These are phyloP conservation scores for Danionella cerebrum DNA, from an alignment of 2,113 vertebrate species.

Conservation along the genomic window DNA sequence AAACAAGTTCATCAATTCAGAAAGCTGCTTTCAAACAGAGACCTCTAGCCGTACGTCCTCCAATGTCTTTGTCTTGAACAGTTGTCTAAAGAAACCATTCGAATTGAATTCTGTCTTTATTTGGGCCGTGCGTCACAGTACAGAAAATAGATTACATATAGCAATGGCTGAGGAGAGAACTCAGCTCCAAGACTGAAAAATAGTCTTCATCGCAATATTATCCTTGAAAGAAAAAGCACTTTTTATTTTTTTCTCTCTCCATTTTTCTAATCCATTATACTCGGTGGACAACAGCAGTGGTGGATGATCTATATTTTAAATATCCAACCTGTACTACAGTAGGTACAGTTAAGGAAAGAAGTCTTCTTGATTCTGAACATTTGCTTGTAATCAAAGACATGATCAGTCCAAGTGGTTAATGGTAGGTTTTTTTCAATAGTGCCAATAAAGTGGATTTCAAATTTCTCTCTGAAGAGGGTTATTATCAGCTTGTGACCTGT, in stretches of 20 bases:
- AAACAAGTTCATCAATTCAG: not conserved
- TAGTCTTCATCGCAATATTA: not conserved
- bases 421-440: no score
- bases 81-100: slow-evolving; percentile 27
- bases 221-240: not conserved
- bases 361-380: no score
- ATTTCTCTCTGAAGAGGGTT: no score
- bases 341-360: no score
- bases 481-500: no score
- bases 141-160: slow-evolving; percentile 21
- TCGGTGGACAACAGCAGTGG: slow-evolving; percentile 22
- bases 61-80: slow-evolving; percentile 19
- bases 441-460: no score
- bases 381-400: no score
- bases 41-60: slow-evolving; percentile 16
- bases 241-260: not conserved
- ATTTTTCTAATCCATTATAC: slow-evolving; percentile 12
- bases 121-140: slow-evolving; percentile 21
- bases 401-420: no score
- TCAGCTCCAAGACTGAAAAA: not conserved
- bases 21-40: not conserved
- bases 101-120: slow-evolving; percentile 15
- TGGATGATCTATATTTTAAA: slow-evolving; percentile 39
- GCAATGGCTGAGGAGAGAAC: not conserved
- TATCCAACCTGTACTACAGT: slow-evolving; percentile 20